phyloP scores from a whole-genome alignment of 1,140 invertebrate genomes.

The Medauroidea extradentata region DNA sequence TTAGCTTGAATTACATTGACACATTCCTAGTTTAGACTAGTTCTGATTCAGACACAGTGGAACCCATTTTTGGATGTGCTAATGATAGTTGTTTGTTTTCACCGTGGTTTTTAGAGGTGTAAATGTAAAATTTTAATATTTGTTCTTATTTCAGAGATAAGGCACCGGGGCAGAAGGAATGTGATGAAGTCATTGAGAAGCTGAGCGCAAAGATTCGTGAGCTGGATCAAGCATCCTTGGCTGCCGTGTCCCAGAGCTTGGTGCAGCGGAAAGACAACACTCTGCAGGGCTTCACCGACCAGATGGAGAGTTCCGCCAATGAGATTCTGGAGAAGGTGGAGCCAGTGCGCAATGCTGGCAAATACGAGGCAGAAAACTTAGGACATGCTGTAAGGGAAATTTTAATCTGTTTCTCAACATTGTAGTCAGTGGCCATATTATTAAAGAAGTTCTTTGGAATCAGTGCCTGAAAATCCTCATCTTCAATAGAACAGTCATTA shows the following conservation, averaged over 20 bases:
- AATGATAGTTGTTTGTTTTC: no score
- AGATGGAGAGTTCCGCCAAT: constrained; percentile 64
- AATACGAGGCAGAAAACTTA: constrained; percentile 88
- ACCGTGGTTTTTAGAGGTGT: no score
- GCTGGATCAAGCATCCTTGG: constrained; percentile 81
- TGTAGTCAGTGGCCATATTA: no score
- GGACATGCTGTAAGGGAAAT: constrained; percentile 76
- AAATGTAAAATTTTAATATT: no score
- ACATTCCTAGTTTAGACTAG: no score
- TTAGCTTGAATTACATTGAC: no score
- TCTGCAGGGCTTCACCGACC: constrained; percentile 77
- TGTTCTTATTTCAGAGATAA: constrained; percentile 86
- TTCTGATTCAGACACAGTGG: no score
- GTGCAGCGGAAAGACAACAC: constrained; percentile 67
- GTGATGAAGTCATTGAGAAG: constrained; percentile 77
- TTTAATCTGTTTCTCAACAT: no score
- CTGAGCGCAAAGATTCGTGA: constrained; percentile 71
- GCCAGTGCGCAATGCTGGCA: constrained; percentile 74
- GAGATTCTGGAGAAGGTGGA: constrained; percentile 79
- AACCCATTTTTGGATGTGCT: no score
- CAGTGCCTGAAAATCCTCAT: no score
- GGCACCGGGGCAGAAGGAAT: constrained; percentile 93
- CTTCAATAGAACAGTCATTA: no score
- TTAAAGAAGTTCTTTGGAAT: no score
- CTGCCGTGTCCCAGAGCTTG: constrained; percentile 80